These are phyloP conservation scores for Drosophila quadrilineata DNA, from an alignment of 1,140 invertebrate species.

Conservation along the genomic window DNA sequence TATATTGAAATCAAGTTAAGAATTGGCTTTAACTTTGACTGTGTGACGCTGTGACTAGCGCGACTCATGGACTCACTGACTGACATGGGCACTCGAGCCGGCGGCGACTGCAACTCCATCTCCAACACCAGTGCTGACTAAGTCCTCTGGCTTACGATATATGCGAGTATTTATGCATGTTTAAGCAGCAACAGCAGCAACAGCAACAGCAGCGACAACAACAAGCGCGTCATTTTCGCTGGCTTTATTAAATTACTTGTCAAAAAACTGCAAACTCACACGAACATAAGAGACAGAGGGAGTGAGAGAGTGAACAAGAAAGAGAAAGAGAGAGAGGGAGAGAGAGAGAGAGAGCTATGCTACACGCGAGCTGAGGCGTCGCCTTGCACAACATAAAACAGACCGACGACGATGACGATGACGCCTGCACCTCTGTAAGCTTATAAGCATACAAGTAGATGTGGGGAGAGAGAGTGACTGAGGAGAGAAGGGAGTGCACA, in stretches of 20 bases:
- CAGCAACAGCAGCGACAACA: slow-evolving; percentile 43
- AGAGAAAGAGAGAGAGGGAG: no score
- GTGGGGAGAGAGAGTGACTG: no score
- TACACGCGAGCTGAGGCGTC: no score
- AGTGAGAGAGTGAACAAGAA: no score
- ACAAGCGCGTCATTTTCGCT: slow-evolving; percentile 71
- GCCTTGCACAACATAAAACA: slow-evolving; percentile 42
- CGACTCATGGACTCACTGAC: slow-evolving; percentile 35
- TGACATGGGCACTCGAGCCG: slow-evolving; percentile 65
- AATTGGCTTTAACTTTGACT: slow-evolving; percentile 36
- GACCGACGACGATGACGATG: slow-evolving; percentile 31
- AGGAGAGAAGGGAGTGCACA: not conserved
- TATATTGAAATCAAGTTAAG: slow-evolving; percentile 24
- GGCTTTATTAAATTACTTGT: slow-evolving; percentile 80
- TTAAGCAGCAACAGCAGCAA: slow-evolving; percentile 46
- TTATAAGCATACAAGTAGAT: slow-evolving; percentile 22
- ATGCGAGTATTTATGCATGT: slow-evolving; percentile 66
- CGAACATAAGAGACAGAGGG: no score
- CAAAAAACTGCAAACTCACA: slow-evolving; percentile 63
- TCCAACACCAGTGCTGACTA: not conserved
- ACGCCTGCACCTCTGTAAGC: slow-evolving; percentile 18
- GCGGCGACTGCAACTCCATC: slow-evolving; percentile 34
- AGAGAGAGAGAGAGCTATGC: no score
- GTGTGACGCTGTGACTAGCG: not conserved
- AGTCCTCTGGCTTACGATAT: slow-evolving; percentile 27